These are phyloP conservation scores for Protophormia terraenovae DNA, from an alignment of 2,888 invertebrate species.

Conservation along the genomic window DNA sequence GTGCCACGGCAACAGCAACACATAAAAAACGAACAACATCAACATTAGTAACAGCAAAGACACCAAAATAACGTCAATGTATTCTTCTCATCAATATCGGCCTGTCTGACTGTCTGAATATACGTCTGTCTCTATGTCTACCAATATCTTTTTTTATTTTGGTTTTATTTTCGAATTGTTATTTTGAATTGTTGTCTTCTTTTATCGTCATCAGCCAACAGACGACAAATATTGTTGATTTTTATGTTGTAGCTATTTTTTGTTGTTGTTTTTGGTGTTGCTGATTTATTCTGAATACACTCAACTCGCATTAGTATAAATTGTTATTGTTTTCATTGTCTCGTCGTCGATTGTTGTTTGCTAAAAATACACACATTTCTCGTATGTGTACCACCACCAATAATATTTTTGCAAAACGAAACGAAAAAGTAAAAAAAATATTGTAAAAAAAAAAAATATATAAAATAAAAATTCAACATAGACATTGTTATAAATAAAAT, in stretches of 20 bases:
- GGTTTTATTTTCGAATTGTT: neutral
- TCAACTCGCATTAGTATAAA: neutral
- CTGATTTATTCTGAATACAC: neutral
- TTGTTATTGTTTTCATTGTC: slow-evolving; percentile 48
- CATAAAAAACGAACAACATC: slow-evolving; percentile 15
- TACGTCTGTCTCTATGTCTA: slow-evolving; percentile 33
- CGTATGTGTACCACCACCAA: slow-evolving; percentile 7
- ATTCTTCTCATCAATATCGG: slow-evolving; percentile 25
- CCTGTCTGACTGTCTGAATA: slow-evolving; percentile 23
- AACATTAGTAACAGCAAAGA: slow-evolving; percentile 3
- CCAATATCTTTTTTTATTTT: slow-evolving; percentile 8
- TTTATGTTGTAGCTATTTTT: slow-evolving; percentile 13
- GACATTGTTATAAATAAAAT: slow-evolving; percentile 41
- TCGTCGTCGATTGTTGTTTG: slow-evolving; percentile 38
- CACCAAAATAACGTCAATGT: slow-evolving; percentile 8
- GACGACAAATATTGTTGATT: slow-evolving; percentile 43
- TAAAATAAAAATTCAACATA: slow-evolving; percentile 17
- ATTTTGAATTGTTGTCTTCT: slow-evolving; percentile 34
- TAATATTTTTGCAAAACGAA: slow-evolving; percentile 11
- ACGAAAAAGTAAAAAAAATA: neutral
- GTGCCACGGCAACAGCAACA: neutral
- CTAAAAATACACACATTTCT: slow-evolving; percentile 52
- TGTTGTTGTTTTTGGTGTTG: slow-evolving; percentile 21
- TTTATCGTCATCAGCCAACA: slow-evolving; percentile 49
- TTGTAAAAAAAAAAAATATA: neutral